These are phyloP conservation scores for Adineta ricciae DNA, from an alignment of 2,888 invertebrate species.

Conservation along the genomic window DNA sequence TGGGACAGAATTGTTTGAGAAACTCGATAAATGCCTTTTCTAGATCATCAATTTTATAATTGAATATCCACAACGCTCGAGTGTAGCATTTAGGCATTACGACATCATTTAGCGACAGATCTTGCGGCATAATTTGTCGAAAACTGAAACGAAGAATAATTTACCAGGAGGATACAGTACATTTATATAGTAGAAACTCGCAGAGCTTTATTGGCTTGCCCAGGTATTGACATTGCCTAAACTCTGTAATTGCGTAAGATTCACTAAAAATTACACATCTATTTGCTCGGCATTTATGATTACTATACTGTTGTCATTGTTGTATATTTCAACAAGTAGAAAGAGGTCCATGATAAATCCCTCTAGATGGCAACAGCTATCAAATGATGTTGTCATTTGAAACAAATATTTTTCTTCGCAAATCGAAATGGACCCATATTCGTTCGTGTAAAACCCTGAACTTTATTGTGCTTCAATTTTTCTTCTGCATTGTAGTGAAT, in stretches of 20 bases:
- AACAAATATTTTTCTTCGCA: neutral
- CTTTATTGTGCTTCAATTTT: too few species aligned
- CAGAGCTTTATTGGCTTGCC: too few species aligned
- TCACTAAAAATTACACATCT: too few species aligned
- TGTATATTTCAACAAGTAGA: neutral
- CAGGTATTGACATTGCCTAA: too few species aligned
- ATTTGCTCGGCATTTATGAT: too few species aligned
- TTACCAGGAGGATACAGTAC: too few species aligned
- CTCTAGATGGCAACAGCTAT: neutral
- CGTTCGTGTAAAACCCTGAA: too few species aligned
- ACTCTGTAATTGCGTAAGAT: too few species aligned
- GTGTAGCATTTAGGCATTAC: neutral
- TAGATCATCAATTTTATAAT: neutral
- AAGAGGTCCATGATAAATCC: neutral
- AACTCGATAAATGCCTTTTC: neutral
- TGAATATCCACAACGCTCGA: neutral
- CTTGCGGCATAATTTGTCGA: neutral
- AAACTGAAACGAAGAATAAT: neutral
- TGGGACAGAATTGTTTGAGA: neutral
- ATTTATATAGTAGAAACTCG: too few species aligned
- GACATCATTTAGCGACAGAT: neutral
- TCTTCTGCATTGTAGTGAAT: too few species aligned
- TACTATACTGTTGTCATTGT: too few species aligned
- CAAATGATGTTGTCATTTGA: neutral
- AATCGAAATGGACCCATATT: too few species aligned